Evolutionary conservation across 2,888 invertebrate genomes (phyloP), one percentile per base, ranked within the genome.

Genomic region (Campaea margaritaria): DNA sequence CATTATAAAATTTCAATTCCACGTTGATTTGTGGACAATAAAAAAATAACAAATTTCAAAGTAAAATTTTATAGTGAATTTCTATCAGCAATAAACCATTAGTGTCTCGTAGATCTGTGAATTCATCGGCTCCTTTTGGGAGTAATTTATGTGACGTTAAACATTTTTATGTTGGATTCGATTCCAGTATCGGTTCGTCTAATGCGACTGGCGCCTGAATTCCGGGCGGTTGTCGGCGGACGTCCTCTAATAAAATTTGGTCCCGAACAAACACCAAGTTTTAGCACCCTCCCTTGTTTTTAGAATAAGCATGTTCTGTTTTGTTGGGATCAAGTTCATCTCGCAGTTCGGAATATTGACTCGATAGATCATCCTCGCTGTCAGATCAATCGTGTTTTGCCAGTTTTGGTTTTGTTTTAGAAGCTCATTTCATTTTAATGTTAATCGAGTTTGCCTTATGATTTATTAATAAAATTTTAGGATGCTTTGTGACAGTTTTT

Each of bases 141-240:
- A 70, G 80, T 90, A 85, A 91, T 91, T 91, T 91, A 91, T 91
- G 86, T 85, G 88, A 79, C 85, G 85, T 81, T 88, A 85, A 89
- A 89, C 81, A 85, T 86, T 90, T 90, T 90, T 86, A 91, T 90
- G 86, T 83, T 75, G 79, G 80, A 80, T 86, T 82, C 76, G 86
- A 85, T 85, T 83, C 81, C 79, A 77, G 82, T 90, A 90, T 90
- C 88, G 85, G 82, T 77, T 82, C 83, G 83, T 86, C 87, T 91
- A 89, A 90, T 91, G 90, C 75, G 67, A 74, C 77, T 86, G 91
- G 91, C 91, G 91, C 91, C 91, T 87, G 74, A 71, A 85, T 82
- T 86, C 86, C 83, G 84, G 76, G 62, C 72, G 69, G 62, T 67
- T 69, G 74, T 76, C 74, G 77, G 75, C 85, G 83, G 85, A 89